These are phyloP conservation scores for Trachythela sp. DNA, from an alignment of 64 coral and sea anemone genomes.

Conservation along the genomic window DNA sequence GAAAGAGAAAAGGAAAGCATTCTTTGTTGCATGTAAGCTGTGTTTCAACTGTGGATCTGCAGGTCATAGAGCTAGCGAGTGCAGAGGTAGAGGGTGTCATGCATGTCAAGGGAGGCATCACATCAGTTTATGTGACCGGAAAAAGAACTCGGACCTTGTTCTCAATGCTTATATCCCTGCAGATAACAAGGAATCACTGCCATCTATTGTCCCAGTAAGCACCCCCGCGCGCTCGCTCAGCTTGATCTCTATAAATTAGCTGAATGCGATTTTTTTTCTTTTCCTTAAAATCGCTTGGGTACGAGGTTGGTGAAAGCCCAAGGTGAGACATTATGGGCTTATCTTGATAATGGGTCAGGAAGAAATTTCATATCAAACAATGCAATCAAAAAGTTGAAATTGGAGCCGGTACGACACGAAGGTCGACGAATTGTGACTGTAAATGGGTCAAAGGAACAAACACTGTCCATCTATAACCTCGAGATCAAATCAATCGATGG, in stretches of 20 bases:
- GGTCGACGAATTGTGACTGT: background rate
- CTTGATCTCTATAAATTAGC: too few species aligned
- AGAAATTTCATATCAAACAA: background rate
- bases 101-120: slow-evolving; percentile 28
- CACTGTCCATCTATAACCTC: too few species aligned
- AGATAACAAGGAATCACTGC: slow-evolving; percentile 10
- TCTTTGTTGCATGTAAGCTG: slow-evolving; percentile 13
- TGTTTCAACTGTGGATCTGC: slow-evolving; percentile 28
- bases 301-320: too few species aligned
- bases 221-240: too few species aligned
- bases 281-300: too few species aligned
- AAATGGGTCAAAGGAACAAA: background rate
- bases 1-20: background rate
- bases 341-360: background rate
- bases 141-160: background rate
- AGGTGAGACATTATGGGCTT: background rate
- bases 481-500: background rate
- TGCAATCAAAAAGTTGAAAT: background rate
- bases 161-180: slow-evolving; percentile 15
- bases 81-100: background rate
- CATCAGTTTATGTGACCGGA: slow-evolving; percentile 28
- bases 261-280: too few species aligned
- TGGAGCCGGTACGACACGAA: background rate
- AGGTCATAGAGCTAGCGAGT: background rate
- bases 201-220: background rate